Percentiles rank a stretch among this genome's conserved stretches.
These are phyloP conservation scores for Agrotis segetum DNA, from an alignment of 2,888 invertebrate species.

Conservation along the genomic window DNA sequence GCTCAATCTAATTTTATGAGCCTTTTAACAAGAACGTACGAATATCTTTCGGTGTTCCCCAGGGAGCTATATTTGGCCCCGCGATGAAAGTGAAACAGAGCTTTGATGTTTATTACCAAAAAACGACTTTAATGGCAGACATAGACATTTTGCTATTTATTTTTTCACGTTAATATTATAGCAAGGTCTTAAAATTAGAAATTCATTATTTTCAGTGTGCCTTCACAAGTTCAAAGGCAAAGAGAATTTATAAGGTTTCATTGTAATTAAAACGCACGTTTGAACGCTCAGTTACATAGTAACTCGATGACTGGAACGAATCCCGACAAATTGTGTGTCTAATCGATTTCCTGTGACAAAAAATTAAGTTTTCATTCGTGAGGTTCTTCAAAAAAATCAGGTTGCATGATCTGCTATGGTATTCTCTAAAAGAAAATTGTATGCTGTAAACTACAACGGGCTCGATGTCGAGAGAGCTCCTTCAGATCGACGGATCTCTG, in stretches of 20 bases:
- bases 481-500: too few relatives aligned
- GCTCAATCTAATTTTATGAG: not conserved
- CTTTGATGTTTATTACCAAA: not conserved
- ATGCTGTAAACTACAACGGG: too few relatives aligned
- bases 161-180: too few relatives aligned
- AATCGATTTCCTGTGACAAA: conserved; percentile 39
- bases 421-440: too few relatives aligned
- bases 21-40: conserved; percentile 1
- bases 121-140: too few relatives aligned
- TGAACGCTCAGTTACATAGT: not conserved
- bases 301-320: conserved; percentile 56
- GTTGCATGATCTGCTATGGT: too few relatives aligned
- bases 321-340: conserved; percentile 32
- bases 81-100: not conserved
- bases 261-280: conserved; percentile 17
- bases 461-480: too few relatives aligned
- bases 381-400: too few relatives aligned
- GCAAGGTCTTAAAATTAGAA: not conserved
- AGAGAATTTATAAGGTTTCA: conserved; percentile 31
- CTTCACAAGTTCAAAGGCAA: not conserved
- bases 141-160: too few relatives aligned
- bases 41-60: conserved; percentile 7
- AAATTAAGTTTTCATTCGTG: conserved; percentile 4
- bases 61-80: conserved; percentile 3
- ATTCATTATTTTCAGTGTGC: not conserved